phyloP scores from a whole-genome alignment of 2,113 vertebrate genomes.

The Oncorhynchus tshawytscha region DNA sequence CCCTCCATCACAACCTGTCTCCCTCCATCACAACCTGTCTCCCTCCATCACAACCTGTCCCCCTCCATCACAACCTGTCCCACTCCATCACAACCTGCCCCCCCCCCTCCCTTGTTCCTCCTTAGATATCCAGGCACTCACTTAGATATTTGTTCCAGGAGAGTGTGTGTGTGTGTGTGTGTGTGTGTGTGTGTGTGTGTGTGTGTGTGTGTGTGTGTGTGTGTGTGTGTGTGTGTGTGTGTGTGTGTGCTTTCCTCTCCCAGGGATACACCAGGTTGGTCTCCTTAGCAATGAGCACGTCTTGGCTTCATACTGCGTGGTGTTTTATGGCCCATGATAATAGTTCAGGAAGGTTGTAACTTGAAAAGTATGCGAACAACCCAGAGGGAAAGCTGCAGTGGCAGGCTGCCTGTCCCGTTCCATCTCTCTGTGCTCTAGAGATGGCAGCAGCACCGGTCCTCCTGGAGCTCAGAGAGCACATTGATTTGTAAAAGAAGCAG shows the following conservation, averaged over 20 bases:
- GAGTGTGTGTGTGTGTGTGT: too few species aligned
- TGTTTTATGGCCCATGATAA: slow-evolving; percentile 60
- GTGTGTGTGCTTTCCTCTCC: slow-evolving; percentile 2
- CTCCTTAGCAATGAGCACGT: slow-evolving; percentile 33
- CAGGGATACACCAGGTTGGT: slow-evolving; percentile 28
- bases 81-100: too few species aligned
- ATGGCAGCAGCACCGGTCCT: slow-evolving; percentile 16
- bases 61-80: too few species aligned
- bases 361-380: slow-evolving; percentile 58
- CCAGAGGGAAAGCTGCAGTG: slow-evolving; percentile 39
- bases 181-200: slow-evolving; percentile 14
- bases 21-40: too few species aligned
- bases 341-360: slow-evolving; percentile 59
- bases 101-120: not conserved
- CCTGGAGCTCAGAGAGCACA: slow-evolving; percentile 11
- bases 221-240: slow-evolving; percentile 10
- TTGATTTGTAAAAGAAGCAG: slow-evolving; percentile 30
- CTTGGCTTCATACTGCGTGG: slow-evolving; percentile 38
- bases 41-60: too few species aligned
- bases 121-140: not conserved
- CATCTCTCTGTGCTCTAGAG: not conserved
- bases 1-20: too few species aligned
- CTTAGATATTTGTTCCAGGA: not conserved
- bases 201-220: too few species aligned
- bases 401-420: not conserved